phyloP scores from a whole-genome alignment of 2,888 invertebrate genomes.

The Diarsia brunnea region DNA sequence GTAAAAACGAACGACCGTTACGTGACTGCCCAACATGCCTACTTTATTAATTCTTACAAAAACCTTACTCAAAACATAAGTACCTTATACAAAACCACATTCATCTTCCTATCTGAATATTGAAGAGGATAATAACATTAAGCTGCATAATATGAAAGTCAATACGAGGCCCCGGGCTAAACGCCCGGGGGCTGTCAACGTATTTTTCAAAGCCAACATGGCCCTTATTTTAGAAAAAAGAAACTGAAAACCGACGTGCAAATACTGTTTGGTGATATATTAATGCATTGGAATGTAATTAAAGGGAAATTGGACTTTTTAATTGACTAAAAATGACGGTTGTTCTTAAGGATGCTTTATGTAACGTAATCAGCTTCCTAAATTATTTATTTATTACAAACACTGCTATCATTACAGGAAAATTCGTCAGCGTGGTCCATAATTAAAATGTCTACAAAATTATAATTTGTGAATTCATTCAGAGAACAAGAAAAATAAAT shows the following conservation, averaged over 20 bases:
- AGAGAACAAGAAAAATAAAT: too few species aligned
- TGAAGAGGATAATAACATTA: conserved; percentile 10
- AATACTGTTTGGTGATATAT: conserved; percentile 1
- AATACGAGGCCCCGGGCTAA: conserved; percentile 12
- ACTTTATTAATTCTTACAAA: too few species aligned
- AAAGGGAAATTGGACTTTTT: neutral
- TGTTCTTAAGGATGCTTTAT: neutral
- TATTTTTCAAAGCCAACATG: neutral
- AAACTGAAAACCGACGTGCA: neutral
- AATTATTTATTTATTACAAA: too few species aligned
- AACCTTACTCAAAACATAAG: neutral
- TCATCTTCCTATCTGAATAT: conserved; percentile 7
- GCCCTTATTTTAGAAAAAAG: neutral
- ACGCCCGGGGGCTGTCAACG: conserved; percentile 4
- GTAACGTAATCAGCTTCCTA: too few species aligned
- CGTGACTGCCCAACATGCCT: too few species aligned
- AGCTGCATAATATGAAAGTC: neutral
- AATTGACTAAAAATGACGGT: neutral
- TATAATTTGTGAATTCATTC: too few species aligned
- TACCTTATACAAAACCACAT: neutral
- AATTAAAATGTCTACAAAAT: too few species aligned
- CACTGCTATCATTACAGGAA: too few species aligned
- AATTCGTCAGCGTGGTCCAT: too few species aligned
- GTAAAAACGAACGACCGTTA: too few species aligned
- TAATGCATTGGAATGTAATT: neutral